Conservation (phyloP, 2,888 invertebrate species). For the Microchrysa polita region DNA sequence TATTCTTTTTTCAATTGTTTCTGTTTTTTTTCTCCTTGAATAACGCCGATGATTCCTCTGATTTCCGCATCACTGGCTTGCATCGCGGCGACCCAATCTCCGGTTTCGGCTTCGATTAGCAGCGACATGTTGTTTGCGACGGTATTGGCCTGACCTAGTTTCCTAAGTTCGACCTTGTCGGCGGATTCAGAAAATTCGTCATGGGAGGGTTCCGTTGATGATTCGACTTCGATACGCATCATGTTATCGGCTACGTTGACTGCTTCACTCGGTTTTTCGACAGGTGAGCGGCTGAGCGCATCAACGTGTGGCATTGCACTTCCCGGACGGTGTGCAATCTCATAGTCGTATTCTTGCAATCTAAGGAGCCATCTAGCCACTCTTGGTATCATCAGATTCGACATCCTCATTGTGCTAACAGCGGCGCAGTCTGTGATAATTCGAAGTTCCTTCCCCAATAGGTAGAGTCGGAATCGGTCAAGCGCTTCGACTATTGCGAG, state of each 20-base stretch:
- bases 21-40: neutral
- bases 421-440: neutral
- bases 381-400: neutral
- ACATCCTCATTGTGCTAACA: neutral
- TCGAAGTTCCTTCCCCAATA: conserved; percentile 18
- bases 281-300: conserved; percentile 47
- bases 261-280: conserved; percentile 30
- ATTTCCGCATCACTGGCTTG: conserved; percentile 1
- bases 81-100: conserved; percentile 13
- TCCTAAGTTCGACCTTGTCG: too few relatives aligned
- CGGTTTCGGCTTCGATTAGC: conserved; percentile 14
- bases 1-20: neutral
- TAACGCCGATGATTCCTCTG: conserved; percentile 1
- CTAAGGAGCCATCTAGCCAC: neutral
- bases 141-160: too few relatives aligned
- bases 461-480: conserved; percentile 20
- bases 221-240: conserved; percentile 1
- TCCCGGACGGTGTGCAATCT: conserved; percentile 50
- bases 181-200: conserved; percentile 1
- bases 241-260: neutral
- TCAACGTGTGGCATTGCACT: conserved; percentile 49
- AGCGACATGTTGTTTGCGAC: neutral
- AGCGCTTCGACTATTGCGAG: conserved; percentile 47
- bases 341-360: conserved; percentile 51
- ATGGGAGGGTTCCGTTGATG: neutral